Evolutionary conservation across 2,797 vertebrate species (phyloP).

Genomic region (Zonotrichia albicollis): DNA sequence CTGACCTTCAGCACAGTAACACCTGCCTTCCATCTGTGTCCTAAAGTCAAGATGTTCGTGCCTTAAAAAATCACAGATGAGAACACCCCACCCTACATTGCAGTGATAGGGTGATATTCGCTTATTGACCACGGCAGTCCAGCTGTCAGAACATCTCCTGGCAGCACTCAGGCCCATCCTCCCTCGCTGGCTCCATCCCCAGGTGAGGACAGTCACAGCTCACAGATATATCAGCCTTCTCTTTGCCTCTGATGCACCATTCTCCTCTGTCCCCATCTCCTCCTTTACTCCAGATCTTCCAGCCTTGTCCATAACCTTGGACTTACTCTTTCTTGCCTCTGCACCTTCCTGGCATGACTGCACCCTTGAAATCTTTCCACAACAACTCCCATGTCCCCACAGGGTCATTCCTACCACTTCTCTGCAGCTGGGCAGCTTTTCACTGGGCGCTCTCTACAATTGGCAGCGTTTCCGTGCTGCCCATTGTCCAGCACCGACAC

Average conservation of each 20-base stretch:
- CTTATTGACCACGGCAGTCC: neutral
- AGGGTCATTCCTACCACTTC: neutral
- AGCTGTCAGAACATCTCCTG: neutral
- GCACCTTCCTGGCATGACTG: neutral
- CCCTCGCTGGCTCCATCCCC: neutral
- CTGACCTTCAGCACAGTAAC: slow-evolving; percentile 11
- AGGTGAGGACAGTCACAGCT: neutral
- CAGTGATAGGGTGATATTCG: neutral
- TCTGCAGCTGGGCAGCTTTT: neutral
- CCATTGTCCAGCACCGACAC: accelerated
- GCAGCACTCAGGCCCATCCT: neutral
- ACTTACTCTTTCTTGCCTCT: neutral
- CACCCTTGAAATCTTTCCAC: neutral
- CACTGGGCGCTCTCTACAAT: accelerated
- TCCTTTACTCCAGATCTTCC: neutral
- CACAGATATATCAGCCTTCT: neutral
- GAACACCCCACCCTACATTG: neutral
- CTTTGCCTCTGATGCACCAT: neutral
- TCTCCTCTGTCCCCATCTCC: neutral
- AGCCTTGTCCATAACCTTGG: neutral
- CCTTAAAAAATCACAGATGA: neutral
- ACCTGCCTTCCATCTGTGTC: neutral
- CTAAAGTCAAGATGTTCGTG: neutral
- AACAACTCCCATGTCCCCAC: neutral
- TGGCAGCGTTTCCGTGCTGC: neutral